A percentile compares a stretch with the other conserved stretches of the same genome.
Conservation (phyloP, 2,797 vertebrate species). For the Pseudocheirus occidentalis region DNA sequence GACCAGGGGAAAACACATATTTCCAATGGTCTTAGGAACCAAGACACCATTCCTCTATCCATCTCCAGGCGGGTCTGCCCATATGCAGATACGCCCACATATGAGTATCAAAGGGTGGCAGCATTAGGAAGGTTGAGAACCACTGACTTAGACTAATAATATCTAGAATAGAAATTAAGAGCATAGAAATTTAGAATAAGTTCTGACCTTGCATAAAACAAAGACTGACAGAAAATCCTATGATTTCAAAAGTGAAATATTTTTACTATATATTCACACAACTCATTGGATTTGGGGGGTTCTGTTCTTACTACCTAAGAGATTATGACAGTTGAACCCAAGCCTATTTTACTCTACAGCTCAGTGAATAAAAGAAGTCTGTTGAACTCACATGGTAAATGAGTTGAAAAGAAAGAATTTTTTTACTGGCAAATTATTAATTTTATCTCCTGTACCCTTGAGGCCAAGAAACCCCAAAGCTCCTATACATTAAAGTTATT, state of each 20-base stretch:
- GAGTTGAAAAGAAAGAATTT: slow-evolving; percentile 11
- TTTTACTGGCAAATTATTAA: slow-evolving; percentile 49
- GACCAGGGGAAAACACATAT: no score
- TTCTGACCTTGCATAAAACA: neutral
- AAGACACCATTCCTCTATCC: no score
- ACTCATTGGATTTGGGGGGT: neutral
- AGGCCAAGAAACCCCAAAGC: slow-evolving; percentile 13
- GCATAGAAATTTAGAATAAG: neutral
- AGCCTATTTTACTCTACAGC: rapidly evolving
- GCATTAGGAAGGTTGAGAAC: no score
- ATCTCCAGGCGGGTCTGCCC: no score
- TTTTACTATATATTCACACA: neutral
- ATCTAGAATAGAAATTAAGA: neutral
- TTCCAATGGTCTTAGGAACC: no score
- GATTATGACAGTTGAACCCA: slow-evolving; percentile 38
- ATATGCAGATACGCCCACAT: no score
- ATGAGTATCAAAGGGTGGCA: no score
- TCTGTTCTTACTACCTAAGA: neutral
- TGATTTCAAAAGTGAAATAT: neutral
- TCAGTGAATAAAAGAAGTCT: neutral
- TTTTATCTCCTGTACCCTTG: slow-evolving; percentile 21
- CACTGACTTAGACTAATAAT: neutral
- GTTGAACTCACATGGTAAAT: neutral
- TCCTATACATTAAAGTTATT: neutral
- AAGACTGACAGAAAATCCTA: neutral